phyloP scores from a whole-genome alignment of 2,888 invertebrate genomes.

The Cantharis nigra region DNA sequence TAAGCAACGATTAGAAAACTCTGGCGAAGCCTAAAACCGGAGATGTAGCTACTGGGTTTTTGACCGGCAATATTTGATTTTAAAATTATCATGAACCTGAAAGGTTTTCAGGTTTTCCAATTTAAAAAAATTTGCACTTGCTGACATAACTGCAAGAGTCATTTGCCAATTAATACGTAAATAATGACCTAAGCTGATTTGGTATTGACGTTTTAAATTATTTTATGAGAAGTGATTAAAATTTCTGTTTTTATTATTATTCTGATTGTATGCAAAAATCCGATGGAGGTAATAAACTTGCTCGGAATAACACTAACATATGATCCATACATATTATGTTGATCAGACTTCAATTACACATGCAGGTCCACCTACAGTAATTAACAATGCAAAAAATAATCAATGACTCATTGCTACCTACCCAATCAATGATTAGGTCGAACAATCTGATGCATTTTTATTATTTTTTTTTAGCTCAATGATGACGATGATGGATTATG shows the following conservation, averaged over 20 bases:
- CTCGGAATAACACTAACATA: not conserved
- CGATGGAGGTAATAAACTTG: not conserved
- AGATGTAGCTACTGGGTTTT: not conserved
- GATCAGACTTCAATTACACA: not conserved
- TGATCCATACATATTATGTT: not conserved
- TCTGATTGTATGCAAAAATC: not conserved
- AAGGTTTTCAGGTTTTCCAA: not conserved
- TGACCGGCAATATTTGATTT: not conserved
- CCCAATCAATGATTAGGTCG: not conserved
- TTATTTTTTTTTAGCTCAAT: slow-evolving; percentile 13
- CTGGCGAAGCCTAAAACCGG: not conserved
- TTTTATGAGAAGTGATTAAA: not conserved
- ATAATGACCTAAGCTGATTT: not conserved
- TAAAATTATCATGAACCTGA: not conserved
- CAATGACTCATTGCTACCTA: not conserved
- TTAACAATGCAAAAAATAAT: not conserved
- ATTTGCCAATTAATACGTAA: not conserved
- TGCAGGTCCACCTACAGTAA: not conserved
- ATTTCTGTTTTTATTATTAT: not conserved
- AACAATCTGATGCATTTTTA: not conserved
- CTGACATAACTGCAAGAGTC: not conserved
- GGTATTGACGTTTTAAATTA: not conserved
- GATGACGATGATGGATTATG: slow-evolving; percentile 47
- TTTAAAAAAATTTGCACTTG: not conserved
- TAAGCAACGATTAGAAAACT: not conserved